phyloP scores from a whole-genome alignment of 2,888 invertebrate genomes.

The Exocentrus adspersus region DNA sequence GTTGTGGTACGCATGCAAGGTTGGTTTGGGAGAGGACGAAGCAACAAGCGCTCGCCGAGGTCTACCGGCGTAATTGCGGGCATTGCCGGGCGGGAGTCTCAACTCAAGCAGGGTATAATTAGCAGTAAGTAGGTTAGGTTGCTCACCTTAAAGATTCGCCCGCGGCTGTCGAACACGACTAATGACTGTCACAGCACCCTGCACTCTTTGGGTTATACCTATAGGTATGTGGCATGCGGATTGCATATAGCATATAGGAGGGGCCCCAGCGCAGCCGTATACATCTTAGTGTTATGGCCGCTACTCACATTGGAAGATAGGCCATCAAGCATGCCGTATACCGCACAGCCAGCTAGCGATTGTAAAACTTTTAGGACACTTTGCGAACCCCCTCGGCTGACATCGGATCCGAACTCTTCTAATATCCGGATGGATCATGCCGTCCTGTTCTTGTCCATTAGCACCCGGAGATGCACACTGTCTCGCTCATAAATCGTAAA shows the following conservation, averaged over 20 bases:
- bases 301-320: conserved; percentile 74
- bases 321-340: conserved; percentile 71
- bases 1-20: conserved; percentile 38
- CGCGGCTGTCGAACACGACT: conserved; percentile 64
- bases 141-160: conserved; percentile 61
- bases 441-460: conserved; percentile 54
- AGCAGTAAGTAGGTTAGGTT: conserved; percentile 60
- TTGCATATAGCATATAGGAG: conserved; percentile 65
- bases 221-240: conserved; percentile 64
- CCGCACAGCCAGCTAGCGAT: conserved; percentile 66
- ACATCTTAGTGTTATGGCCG: conserved; percentile 71
- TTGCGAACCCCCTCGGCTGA: conserved; percentile 64
- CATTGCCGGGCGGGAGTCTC: conserved; percentile 47
- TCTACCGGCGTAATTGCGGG: conserved; percentile 51
- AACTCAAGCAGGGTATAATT: conserved; percentile 55
- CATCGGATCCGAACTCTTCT: conserved; percentile 60
- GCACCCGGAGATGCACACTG: conserved; percentile 47
- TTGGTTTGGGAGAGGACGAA: conserved; percentile 45
- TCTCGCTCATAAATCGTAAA: conserved; percentile 60
- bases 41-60: conserved; percentile 52
- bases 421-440: conserved; percentile 60
- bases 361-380: conserved; percentile 74
- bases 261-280: conserved; percentile 71
- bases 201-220: conserved; percentile 62
- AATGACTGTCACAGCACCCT: conserved; percentile 64